phyloP scores from a whole-genome alignment of 2,888 invertebrate genomes.

The Melikaiella ostensackeni region DNA sequence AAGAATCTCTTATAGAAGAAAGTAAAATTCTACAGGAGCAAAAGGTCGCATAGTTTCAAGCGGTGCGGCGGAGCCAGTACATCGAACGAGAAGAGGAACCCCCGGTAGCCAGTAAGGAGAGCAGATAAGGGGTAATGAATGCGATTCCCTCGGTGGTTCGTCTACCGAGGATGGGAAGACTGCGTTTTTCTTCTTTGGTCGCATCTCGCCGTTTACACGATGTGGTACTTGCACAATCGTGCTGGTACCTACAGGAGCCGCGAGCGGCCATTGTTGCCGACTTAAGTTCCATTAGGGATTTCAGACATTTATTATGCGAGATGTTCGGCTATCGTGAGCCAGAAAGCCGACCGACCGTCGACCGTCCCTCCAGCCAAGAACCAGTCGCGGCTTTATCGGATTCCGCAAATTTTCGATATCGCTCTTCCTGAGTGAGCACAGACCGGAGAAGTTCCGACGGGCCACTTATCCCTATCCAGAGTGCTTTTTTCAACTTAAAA shows the following conservation, averaged over 20 bases:
- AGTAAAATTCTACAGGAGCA: constrained; percentile 16
- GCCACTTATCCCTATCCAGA: background rate
- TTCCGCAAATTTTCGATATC: constrained; percentile 51
- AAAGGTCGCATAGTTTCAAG: constrained; percentile 49
- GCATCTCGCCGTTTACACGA: background rate
- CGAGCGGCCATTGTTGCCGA: constrained; percentile 65
- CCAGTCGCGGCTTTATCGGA: constrained; percentile 30
- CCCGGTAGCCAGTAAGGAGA: constrained; percentile 63
- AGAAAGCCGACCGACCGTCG: constrained; percentile 50
- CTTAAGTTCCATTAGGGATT: constrained; percentile 71
- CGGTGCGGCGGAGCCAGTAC: constrained; percentile 53
- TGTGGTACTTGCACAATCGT: constrained; percentile 45
- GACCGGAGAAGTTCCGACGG: background rate
- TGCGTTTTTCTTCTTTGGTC: constrained; percentile 43
- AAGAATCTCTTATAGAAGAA: constrained; percentile 6
- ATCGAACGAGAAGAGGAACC: constrained; percentile 54
- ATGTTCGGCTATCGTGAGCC: constrained; percentile 51
- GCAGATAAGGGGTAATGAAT: constrained; percentile 70
- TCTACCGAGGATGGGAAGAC: constrained; percentile 57
- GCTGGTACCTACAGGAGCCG: constrained; percentile 59
- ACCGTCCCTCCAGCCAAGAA: background rate
- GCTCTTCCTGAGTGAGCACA: constrained; percentile 32
- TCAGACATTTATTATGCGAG: constrained; percentile 67
- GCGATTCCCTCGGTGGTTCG: constrained; percentile 63
- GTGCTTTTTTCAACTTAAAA: too few species aligned